Conservation (phyloP, 2,113 vertebrate species). For the Morone chrysops region DNA sequence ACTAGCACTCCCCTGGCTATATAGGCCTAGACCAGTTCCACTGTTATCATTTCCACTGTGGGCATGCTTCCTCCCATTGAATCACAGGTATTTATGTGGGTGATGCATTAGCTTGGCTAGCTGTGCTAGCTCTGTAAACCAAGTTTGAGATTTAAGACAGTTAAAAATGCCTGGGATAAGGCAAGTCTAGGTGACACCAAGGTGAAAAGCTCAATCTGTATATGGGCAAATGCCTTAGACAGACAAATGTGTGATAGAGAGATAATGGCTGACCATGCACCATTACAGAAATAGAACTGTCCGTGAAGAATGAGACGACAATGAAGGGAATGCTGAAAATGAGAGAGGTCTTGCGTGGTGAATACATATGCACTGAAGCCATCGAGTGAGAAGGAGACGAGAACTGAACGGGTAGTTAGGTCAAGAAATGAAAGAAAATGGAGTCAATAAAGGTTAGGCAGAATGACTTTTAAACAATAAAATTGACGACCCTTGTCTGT, state of each 20-base stretch:
- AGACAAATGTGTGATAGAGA: constrained; percentile 67
- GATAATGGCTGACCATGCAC: constrained; percentile 77
- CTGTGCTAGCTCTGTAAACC: constrained; percentile 20
- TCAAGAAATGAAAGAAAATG: constrained; percentile 86
- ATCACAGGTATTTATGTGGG: constrained; percentile 66
- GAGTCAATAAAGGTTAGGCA: constrained; percentile 84
- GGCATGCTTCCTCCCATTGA: constrained; percentile 66
- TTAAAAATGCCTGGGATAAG: constrained; percentile 30
- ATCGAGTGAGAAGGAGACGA: constrained; percentile 62
- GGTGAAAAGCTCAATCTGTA: constrained; percentile 75
- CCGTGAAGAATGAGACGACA: constrained; percentile 77
- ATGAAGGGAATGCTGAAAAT: constrained; percentile 71
- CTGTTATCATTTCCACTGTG: constrained; percentile 76
- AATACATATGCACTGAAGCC: constrained; percentile 73
- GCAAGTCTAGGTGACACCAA: constrained; percentile 65
- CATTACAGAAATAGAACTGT: constrained; percentile 80
- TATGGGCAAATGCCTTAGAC: constrained; percentile 66
- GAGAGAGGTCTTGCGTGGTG: constrained; percentile 75
- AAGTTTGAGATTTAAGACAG: constrained; percentile 31
- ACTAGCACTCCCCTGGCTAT: constrained; percentile 69
- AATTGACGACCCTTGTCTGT: constrained; percentile 83
- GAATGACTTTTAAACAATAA: constrained; percentile 89
- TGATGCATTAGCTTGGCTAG: constrained; percentile 43
- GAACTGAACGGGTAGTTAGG: constrained; percentile 84
- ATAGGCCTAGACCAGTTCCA: constrained; percentile 69